Base-by-base conservation (phyloP, 64 coral and sea anemone genomes). In the Montipora efflorescens region DNA sequence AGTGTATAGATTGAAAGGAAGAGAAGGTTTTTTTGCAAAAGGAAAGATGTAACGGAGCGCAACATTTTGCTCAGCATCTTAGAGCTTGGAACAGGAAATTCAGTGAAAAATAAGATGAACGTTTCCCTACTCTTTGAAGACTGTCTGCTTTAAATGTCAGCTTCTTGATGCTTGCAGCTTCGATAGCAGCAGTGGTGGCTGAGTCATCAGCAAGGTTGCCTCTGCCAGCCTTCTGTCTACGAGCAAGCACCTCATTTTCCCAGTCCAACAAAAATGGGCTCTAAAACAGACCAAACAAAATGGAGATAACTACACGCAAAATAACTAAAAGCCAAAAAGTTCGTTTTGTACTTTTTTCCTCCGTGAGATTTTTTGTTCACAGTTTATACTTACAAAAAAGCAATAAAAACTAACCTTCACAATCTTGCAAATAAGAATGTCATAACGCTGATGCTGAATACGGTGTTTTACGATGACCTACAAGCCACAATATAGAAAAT, bases 101-200 rank as follows among this genome's bases (percentile, higher is more conserved):
- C 15, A 14, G 14, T 12, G 61, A 64, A 55, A 55, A 67, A 10
- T n/a, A 67, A 4, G 5, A 1, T 21, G 20, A 21, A 5, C 7
- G 5, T 13, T 18, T 48, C 76, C 68, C 52, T 92, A 97, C 95
- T 89, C 94, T 94, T 58, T 96, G 94, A 68, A 99, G 85, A 59
- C 95, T 96, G 10, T 99, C 95, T 28, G 95, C 94, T 46, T 96
- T 96, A 20, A 99, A 96, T 10, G 92, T 89, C 28, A 99, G 92
- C 62, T 99, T 99, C 95, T 96, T 99, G 28, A 99, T 98, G 69
- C 96, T 96, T 48, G 95, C 98, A 93, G 98, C 92, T 80, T 99
- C 98, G 10, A 95, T 92, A 3, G 89, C 92, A 59, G 94, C 94
- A 80, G 88, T 95, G 7, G 94, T 94, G 8, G 92, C 92, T 5